Conservation (phyloP, 2,888 invertebrate genomes). For the Parapristionchus giblindavisi region DNA sequence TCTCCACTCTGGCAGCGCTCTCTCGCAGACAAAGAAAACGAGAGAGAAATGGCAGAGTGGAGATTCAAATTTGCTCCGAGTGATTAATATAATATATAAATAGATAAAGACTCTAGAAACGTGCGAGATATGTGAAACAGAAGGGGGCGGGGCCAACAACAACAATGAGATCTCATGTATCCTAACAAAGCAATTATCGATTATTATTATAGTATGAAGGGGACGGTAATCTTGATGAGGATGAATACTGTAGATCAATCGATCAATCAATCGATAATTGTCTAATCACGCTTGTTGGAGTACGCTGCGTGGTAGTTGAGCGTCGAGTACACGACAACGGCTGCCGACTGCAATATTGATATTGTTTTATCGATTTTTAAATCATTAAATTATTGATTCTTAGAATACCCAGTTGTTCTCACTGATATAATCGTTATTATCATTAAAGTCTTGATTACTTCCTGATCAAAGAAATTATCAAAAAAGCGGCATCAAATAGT, state of each 20-base stretch:
- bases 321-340: slow-evolving; percentile 30
- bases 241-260: background rate
- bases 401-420: background rate
- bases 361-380: too few species aligned
- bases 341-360: slow-evolving; percentile 45
- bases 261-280: slow-evolving; percentile 19
- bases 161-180: too few species aligned
- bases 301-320: slow-evolving; percentile 37
- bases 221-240: slow-evolving; percentile 6
- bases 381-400: too few species aligned
- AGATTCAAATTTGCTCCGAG: slow-evolving; percentile 5
- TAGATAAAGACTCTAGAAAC: background rate
- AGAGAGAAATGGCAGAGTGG: slow-evolving; percentile 17
- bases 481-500: background rate
- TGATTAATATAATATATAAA: background rate
- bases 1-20: too few species aligned
- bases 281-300: slow-evolving; percentile 21
- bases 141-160: slow-evolving; percentile 7
- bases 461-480: background rate
- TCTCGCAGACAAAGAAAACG: too few species aligned
- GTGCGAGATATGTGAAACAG: slow-evolving; percentile 14
- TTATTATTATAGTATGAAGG: background rate
- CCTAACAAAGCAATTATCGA: slow-evolving; percentile 11
- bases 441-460: slow-evolving; percentile 39
- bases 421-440: slow-evolving; percentile 16